Base-by-base conservation (phyloP, 2,888 invertebrate genomes). In the Philaethria dido region DNA sequence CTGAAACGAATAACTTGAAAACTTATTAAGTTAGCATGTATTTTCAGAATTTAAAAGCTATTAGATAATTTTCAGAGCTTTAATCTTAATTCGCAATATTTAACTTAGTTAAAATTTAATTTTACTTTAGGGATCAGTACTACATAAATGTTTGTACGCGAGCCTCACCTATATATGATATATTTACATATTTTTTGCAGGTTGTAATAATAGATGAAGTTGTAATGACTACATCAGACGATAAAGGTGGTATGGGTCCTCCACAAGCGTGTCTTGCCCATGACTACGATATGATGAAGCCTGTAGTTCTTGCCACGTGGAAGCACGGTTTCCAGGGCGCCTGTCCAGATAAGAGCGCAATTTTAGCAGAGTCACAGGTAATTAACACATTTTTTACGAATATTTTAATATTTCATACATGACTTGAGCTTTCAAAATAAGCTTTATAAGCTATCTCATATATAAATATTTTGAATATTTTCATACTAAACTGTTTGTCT, bases 281-380 rank as follows among this genome's bases (percentile, higher is more conserved):
- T 82, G 97, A 98, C 89, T 98, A 98, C 85, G 98, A 98, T 80
- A 90, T 95, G 20, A 98, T 98, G 97, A 97, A 97, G 83, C 98
- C 98, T 0, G 97, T 98, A 0, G 97, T 98, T 0, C 89, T 98
- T 70, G 98, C 98, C 22, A 98, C 98, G 0, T 98, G 98, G 98
- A 97, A 98, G 78, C 98, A 98, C 78, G 98, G 98, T 63, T 98
- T 98, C 89, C 98, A 98, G 83, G 98, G 98, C 2, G 97, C 98
- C n/a, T 98, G 98, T 81, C 97, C 98, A 0, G 98, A 98, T 78
- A 96, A 96, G 80, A 97, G 97, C 79, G 97, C 97, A 14, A 97
- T 98, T 69, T 89, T 98, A 62, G 97, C 97, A 0, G 98, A 98
- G 81, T 97, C 97, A 2, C 98, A 98, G 93, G 94, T 94, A 47